Evolutionary conservation across 37 sponge, comb jelly and placozoan genomes (phyloP), one percentile per base, ranked within the genome.

Genomic region (Crambe crambe): DNA sequence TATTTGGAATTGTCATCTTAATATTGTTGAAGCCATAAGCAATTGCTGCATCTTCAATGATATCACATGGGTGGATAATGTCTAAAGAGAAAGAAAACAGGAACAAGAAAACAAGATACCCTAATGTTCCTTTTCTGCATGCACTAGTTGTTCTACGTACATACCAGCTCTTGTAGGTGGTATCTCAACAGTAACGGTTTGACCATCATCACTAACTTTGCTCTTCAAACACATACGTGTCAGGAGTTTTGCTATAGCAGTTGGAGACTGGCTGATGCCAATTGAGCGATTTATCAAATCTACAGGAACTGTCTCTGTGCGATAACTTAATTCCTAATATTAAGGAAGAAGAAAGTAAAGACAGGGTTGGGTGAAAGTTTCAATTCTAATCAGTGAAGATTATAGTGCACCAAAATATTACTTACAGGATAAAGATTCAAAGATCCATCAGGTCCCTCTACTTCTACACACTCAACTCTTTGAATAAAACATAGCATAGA

Each of bases 11-110:
- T 30, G 80, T 77, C 80, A 80, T 89, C 31, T 68, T 71, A 36
- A 98, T 79, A 36, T 93, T 95, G 87, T 98, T 98, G 78, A 79
- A 98, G 26, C 99, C 96, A 56, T 89, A 98, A 9, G 99, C 96
- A 42, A 98, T 98, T 10, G 99, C 99, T 37, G 87, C 86, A 86
- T 98, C 99, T 73, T 98, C 99, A 23, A 90, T 76, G 3, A 98
- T 79, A 60, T 98, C 99, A 89, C 99, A 98, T 18, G 85, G 63
- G 72, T 98, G 99, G 8, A 98, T 79, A 1, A 98, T 70, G 77
- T 98, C 99, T 89, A n/a, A n/a, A n/a, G n/a, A n/a, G n/a, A n/a
- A n/a, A n/a, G n/a, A n/a, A n/a, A n/a, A n/a, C n/a, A n/a, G n/a
- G n/a, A n/a, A n/a, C n/a, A n/a, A n/a, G n/a, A n/a, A n/a, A n/a